Base-by-base conservation (phyloP, 2,113 vertebrate genomes). In the Chionis minor region DNA sequence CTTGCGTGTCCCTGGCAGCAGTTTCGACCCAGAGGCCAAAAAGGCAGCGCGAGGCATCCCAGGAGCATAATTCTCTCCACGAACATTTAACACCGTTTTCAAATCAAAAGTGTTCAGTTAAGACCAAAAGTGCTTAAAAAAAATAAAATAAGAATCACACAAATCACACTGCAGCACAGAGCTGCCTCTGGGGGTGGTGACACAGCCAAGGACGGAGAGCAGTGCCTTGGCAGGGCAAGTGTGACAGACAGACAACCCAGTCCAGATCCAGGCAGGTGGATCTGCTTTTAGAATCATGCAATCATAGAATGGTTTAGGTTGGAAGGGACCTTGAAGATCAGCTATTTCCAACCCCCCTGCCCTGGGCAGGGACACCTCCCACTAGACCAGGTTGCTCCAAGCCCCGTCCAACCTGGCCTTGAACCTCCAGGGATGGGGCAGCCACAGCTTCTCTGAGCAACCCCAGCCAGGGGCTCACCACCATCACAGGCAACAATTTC, bases 1-100 rank as follows among this genome's bases (percentile, higher is more conserved):
- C 22, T 51, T 0, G 0, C 1, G 0, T 14, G 42, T 9, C 56
- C 52, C 45, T 35, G 44, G 58, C 58, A 87, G 45, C 26, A 22
- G 14, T 38, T 87, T 55, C 6, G 0, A 86, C 45, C 26, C 45
- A 56, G 71, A 42, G 56, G 44, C 35, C 26, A 8, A 65, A 58
- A 73, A 73, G 12, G 14, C n/a, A 56, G 35, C 24, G 16, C 56
- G 67, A 79, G 20, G 49, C 77, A 62, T 49, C 59, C 40, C 70
- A 78, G 82, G 52, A 78, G 19, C 35, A 5, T 23, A 38, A 81
- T 23, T 74, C 27, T 63, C 49, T 63, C 62, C 14, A 35, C 4
- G 0, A 51, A 61, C 10, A 15, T 61, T 35, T 22, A 72, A 49
- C 30, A 11, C 8, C 3, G 6, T 30, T 67, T 49, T 44, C 38